Base-by-base conservation (phyloP, 92 coral and sea anemone species). In the Virgularia gustaviana region DNA sequence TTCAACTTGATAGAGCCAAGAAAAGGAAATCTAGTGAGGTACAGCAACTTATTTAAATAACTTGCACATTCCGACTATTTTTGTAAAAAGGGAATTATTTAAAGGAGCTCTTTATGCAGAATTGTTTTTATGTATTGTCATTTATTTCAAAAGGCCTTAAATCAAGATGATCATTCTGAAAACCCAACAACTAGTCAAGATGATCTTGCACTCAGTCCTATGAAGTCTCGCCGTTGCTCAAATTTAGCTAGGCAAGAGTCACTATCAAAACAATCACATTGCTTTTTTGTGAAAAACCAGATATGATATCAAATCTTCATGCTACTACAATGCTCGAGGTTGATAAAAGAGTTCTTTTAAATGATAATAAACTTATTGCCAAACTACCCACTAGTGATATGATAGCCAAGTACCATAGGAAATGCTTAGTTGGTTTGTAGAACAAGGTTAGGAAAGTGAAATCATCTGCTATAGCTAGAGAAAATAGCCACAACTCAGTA, bases 391-490 rank as follows among this genome's bases (percentile, higher is more conserved):
- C 73, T 30, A 57, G 79, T 44, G 79, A 79, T 61, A 41, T 79
- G 79, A 28, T 81, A 49, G 86, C 82, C 3, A 57, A 64, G 23
- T 74, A 81, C 71, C 85, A 74, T 56, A 42, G 49, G 34, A 75
- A 66, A 42, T 75, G 81, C 57, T 56, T 81, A 27, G 75, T 44
- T 28, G 39, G 22, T 8, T 38, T 79, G n/a, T 78, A 78, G 31
- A 80, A 80, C 49, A 10, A 41, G 20, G 72, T 79, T 61, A 64
- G 81, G 60, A 47, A 73, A 66, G 11, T 45, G 49, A 70, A 78
- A 44, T 71, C 43, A 30, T 36, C 63, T 43, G 64, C 64, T 51
- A 28, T 52, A 52, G 34, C 65, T 36, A 31, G 37, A 44, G 44
- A 52, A 9, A 52, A 11, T 32, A 18, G 45, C 34, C 25, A 71